Evolutionary conservation across 2,888 invertebrate species (phyloP).

Genomic region (Eupithecia centaureata): DNA sequence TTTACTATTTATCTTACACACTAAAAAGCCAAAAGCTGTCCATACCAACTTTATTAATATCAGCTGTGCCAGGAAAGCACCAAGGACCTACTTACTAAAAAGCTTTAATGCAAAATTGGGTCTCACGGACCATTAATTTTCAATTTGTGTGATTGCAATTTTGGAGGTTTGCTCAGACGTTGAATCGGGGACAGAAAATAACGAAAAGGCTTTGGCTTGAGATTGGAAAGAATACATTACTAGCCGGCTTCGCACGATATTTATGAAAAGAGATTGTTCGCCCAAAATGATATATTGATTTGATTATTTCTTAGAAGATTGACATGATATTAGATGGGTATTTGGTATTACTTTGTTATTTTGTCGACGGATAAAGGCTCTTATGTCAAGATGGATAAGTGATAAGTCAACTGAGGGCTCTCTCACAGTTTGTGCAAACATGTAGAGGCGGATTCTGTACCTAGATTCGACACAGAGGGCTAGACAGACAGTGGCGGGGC

Average conservation of each 20-base stretch:
- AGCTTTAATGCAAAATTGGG: conserved; percentile 82
- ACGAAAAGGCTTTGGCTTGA: conserved; percentile 72
- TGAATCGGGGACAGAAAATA: conserved; percentile 73
- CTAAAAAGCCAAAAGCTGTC: neutral
- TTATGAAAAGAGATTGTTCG: conserved; percentile 32
- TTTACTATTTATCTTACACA: neutral
- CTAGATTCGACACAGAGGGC: neutral
- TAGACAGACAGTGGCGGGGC: neutral
- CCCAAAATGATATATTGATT: conserved; percentile 30
- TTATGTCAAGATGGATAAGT: conserved; percentile 17
- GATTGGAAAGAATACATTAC: conserved; percentile 74
- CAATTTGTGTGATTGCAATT: conserved; percentile 83
- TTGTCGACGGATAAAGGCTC: conserved; percentile 11
- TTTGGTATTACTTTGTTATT: conserved; percentile 12
- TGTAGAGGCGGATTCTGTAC: neutral
- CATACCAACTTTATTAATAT: conserved; percentile 41
- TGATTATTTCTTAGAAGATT: conserved; percentile 28
- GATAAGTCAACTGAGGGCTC: conserved; percentile 9
- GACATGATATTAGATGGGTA: conserved; percentile 17
- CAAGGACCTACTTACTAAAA: conserved; percentile 66
- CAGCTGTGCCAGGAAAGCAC: conserved; percentile 51
- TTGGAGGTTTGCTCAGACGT: conserved; percentile 80
- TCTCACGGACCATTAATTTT: conserved; percentile 83
- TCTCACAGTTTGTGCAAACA: neutral
- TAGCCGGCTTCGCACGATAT: conserved; percentile 40